Evolutionary conservation across 2,113 vertebrate species (phyloP).

Genomic region (Phyllostomus hastatus): DNA sequence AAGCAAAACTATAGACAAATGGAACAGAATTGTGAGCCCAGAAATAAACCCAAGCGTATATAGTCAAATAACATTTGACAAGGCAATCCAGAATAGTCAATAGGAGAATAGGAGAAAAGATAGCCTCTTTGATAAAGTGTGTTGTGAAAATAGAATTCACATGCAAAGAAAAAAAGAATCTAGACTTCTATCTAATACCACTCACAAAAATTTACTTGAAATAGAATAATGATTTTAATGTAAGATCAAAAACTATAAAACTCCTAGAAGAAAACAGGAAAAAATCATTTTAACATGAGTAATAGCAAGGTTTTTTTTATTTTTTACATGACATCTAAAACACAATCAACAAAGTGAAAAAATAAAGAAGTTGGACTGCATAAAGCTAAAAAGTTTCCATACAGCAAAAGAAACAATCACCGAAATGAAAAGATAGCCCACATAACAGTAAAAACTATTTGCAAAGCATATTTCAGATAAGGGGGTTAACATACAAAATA

Average conservation of each 20-base stretch:
- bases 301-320: neutral
- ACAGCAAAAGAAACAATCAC: neutral
- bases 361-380: neutral
- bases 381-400: neutral
- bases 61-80: neutral
- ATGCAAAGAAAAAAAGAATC: no score
- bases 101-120: neutral
- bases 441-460: neutral
- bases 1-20: neutral
- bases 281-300: neutral
- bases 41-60: neutral
- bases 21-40: neutral
- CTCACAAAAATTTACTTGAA: no score
- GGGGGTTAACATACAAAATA: neutral
- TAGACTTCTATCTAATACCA: no score
- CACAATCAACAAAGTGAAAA: neutral
- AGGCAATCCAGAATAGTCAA: neutral
- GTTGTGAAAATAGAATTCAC: no score
- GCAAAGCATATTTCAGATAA: neutral
- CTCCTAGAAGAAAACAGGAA: neutral
- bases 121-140: neutral
- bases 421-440: neutral
- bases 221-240: no score
- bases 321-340: neutral
- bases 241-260: no score